Base-by-base conservation (phyloP, 2,113 vertebrate genomes). In the Sinocyclocheilus anophthalmus region DNA sequence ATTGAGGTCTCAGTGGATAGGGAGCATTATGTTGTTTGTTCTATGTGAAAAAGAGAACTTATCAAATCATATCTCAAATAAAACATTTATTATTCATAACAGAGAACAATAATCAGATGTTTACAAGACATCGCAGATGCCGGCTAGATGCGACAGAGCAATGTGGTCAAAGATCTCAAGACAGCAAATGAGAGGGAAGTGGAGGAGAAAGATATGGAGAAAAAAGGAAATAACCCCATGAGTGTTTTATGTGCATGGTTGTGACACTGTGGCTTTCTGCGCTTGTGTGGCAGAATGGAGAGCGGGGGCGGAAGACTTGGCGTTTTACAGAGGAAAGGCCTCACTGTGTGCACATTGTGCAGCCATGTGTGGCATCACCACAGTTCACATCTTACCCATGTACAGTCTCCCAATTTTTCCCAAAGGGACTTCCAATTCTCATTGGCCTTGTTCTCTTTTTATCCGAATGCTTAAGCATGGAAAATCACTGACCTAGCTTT, bases 261-360 rank as follows among this genome's bases (percentile, higher is more conserved):
- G 53, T 85, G 85, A 79, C 85, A 84, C 80, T 84, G 85, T 78
- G 83, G 26, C 83, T 39, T 57, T 75, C 24, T 87, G 65, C n/a
- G 61, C 26, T 86, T 89, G 73, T 85, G 76, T 78, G 85, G 75
- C 33, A 48, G 78, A 73, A 61, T 0, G 69, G 79, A 81, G 83
- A 65, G 88, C 61, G 88, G 86, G 83, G 86, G 88, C 65, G 85
- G 83, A 85, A 76, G 83, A 89, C 86, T 89, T 89, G 88, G 89
- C 82, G 76, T 87, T 84, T 33, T 70, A 75, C 84, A 39, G 59
- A 87, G 85, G 89, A 88, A 85, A 76, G 85, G 83, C 87, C 87
- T 85, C 67, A 75, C 85, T 85, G 87, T 88, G 78, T 87, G 87
- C 85, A 88, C 89, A 87, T 85, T 90, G 87, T 88, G 89, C 89